Evolutionary conservation across 2,888 invertebrate species (phyloP).

Genomic region (Crioceris asparagi): DNA sequence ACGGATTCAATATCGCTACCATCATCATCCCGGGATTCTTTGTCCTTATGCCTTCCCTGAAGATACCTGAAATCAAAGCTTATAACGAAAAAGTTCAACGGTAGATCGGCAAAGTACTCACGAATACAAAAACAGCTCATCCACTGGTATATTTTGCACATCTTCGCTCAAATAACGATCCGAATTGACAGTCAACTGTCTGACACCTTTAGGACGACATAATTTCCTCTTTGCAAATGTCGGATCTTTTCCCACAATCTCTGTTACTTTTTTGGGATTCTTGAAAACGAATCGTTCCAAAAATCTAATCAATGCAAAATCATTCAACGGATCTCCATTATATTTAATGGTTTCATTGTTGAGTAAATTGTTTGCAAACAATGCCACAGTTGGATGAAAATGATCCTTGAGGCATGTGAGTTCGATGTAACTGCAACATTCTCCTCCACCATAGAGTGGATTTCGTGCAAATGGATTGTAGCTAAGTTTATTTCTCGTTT

Average conservation of each 20-base stretch:
- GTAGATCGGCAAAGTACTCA: slow-evolving; percentile 20
- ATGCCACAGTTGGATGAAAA: slow-evolving; percentile 83
- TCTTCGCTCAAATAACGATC: slow-evolving; percentile 56
- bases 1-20: slow-evolving; percentile 61
- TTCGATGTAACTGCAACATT: slow-evolving; percentile 61
- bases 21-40: slow-evolving; percentile 40
- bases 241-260: slow-evolving; percentile 50
- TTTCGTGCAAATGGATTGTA: slow-evolving; percentile 70
- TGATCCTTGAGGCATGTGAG: slow-evolving; percentile 60
- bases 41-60: slow-evolving; percentile 38
- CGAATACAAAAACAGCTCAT: slow-evolving; percentile 72
- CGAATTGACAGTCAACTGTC: slow-evolving; percentile 63
- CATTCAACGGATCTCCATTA: slow-evolving; percentile 85
- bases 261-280: slow-evolving; percentile 66
- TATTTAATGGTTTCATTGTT: slow-evolving; percentile 66
- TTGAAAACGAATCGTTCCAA: slow-evolving; percentile 92
- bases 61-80: slow-evolving; percentile 45
- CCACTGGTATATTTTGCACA: slow-evolving; percentile 70
- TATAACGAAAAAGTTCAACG: not conserved
- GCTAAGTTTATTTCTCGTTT: slow-evolving; percentile 23
- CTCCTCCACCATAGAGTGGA: slow-evolving; percentile 74
- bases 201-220: slow-evolving; percentile 59
- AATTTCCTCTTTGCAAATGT: slow-evolving; percentile 55
- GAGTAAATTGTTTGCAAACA: slow-evolving; percentile 75
- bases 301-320: slow-evolving; percentile 84